Conservation (phyloP, 2,113 vertebrate species). For the Phainopepla nitens region DNA sequence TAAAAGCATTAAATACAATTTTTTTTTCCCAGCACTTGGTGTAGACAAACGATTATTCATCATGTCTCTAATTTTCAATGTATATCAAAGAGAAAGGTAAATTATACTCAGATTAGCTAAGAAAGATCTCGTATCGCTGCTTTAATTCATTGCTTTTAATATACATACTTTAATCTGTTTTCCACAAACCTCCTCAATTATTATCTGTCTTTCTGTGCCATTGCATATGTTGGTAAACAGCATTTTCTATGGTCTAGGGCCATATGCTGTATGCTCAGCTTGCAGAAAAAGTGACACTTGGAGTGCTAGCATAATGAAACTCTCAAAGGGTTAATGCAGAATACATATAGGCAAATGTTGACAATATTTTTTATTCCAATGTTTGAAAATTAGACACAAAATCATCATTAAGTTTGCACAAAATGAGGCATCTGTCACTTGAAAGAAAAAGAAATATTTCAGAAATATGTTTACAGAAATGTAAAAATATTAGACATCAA, state of each 20-base stretch:
- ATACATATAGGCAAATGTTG: slow-evolving; percentile 80
- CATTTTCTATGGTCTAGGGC: slow-evolving; percentile 10
- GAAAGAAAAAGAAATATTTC: slow-evolving; percentile 81
- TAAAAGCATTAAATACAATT: not conserved
- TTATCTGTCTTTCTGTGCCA: slow-evolving; percentile 43
- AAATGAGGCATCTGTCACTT: slow-evolving; percentile 81
- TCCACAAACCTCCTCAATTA: not conserved
- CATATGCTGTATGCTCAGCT: slow-evolving; percentile 17
- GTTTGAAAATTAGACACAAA: slow-evolving; percentile 81
- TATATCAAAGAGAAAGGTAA: not conserved
- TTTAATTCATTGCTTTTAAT: slow-evolving; percentile 22
- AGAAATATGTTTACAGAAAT: slow-evolving; percentile 84
- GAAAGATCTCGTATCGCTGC: not conserved
- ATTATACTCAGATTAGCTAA: not conserved
- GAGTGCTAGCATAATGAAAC: slow-evolving; percentile 47
- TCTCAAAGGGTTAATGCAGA: slow-evolving; percentile 73
- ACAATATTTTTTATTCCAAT: slow-evolving; percentile 80
- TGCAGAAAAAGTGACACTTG: slow-evolving; percentile 23
- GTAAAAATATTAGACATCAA: slow-evolving; percentile 83
- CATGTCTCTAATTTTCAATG: not conserved
- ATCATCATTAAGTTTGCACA: slow-evolving; percentile 78
- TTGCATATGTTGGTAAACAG: slow-evolving; percentile 35
- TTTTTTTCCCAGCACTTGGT: not conserved
- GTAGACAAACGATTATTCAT: not conserved
- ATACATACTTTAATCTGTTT: slow-evolving; percentile 17